Conservation (phyloP, 2,888 invertebrate genomes). For the Cinara cedri region DNA sequence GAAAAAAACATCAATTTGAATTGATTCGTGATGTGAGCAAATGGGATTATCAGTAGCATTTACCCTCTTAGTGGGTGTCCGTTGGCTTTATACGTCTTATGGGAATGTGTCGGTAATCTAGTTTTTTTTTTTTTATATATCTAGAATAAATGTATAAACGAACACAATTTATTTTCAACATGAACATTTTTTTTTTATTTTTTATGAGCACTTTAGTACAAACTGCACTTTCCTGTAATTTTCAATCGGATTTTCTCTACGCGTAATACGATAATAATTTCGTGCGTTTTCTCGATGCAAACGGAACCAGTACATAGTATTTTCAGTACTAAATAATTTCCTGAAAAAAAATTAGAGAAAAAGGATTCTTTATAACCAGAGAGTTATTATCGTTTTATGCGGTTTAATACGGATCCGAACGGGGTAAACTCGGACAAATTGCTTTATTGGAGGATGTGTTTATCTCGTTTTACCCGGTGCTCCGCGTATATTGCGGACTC, state of each 20-base stretch:
- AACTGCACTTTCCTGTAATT: too few species aligned
- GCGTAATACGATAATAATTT: too few species aligned
- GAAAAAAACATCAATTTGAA: too few species aligned
- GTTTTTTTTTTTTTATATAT: too few species aligned
- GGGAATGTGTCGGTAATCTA: too few species aligned
- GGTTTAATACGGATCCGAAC: constrained; percentile 15
- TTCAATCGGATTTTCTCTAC: background rate
- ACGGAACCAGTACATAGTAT: background rate
- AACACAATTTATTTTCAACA: background rate
- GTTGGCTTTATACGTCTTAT: too few species aligned
- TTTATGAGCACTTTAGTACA: too few species aligned
- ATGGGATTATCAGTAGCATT: too few species aligned
- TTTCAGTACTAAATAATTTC: background rate
- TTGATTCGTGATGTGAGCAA: too few species aligned
- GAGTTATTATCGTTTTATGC: constrained; percentile 17
- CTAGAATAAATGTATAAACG: too few species aligned
- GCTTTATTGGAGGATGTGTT: constrained; percentile 55
- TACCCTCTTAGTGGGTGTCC: too few species aligned
- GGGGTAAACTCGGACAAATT: constrained; percentile 43
- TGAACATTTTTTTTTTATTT: too few species aligned
- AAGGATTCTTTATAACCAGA: background rate
- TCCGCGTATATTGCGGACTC: constrained; percentile 41
- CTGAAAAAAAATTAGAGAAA: background rate
- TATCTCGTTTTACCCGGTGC: constrained; percentile 46
- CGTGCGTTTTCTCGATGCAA: background rate